Conservation (phyloP, 2,797 vertebrate genomes). For the Presbytis comata region DNA sequence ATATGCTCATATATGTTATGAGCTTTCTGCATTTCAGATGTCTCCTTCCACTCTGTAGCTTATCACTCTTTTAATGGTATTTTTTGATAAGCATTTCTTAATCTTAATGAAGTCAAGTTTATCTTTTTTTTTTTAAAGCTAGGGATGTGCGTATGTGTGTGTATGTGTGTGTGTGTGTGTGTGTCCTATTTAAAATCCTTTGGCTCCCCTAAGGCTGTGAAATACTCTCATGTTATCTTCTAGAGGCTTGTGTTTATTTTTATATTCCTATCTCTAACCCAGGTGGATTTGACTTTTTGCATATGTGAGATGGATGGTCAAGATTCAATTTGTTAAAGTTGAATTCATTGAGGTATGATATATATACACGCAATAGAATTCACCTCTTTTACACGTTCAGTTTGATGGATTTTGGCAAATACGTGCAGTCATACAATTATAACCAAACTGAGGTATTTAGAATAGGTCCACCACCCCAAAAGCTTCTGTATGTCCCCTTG, state of each 20-base stretch:
- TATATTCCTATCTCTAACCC: neutral
- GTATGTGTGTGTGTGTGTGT: neutral
- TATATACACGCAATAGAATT: neutral
- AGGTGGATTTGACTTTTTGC: neutral
- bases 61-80: neutral
- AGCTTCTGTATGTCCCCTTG: accelerated
- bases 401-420: neutral
- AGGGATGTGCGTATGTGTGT: neutral
- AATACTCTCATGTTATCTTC: neutral
- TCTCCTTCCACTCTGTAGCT: neutral
- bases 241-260: neutral
- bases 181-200: neutral
- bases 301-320: neutral
- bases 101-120: neutral
- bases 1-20: neutral
- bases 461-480: neutral
- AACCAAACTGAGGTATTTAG: neutral
- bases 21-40: neutral
- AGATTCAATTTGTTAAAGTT: neutral
- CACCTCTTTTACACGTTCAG: neutral
- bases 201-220: neutral
- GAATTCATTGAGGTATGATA: neutral
- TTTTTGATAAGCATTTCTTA: neutral
- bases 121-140: neutral
- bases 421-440: accelerated